Evolutionary conservation across 2,888 invertebrate genomes (phyloP).

Genomic region (Xanthia togata): DNA sequence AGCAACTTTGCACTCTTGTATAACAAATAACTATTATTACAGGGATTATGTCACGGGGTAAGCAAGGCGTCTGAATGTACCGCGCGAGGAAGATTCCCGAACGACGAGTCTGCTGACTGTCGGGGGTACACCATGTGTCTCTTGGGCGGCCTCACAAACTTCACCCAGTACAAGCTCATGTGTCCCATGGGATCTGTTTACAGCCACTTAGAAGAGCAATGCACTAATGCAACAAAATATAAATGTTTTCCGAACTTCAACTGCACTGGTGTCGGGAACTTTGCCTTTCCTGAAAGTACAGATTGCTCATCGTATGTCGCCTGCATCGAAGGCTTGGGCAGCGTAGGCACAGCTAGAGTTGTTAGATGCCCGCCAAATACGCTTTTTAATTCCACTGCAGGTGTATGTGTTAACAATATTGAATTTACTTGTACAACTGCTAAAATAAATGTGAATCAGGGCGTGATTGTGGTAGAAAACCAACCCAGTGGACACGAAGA

Average conservation of each 20-base stretch:
- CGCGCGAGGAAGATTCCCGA: conserved; percentile 80
- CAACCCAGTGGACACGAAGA: not conserved
- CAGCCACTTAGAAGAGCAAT: conserved; percentile 81
- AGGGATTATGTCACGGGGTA: conserved; percentile 76
- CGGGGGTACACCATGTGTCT: conserved; percentile 85
- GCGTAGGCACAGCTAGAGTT: conserved; percentile 77
- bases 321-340: conserved; percentile 77
- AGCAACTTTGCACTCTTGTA: no score
- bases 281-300: conserved; percentile 63
- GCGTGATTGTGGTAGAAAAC: conserved; percentile 3
- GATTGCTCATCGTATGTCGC: conserved; percentile 78
- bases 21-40: no score
- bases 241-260: conserved; percentile 76
- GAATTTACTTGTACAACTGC: conserved; percentile 68
- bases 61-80: conserved; percentile 75
- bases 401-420: conserved; percentile 74
- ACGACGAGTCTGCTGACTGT: conserved; percentile 78
- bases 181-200: conserved; percentile 82
- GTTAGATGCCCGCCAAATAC: conserved; percentile 75
- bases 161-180: conserved; percentile 78
- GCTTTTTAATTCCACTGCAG: conserved; percentile 71
- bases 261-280: conserved; percentile 76
- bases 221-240: conserved; percentile 82
- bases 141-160: conserved; percentile 71
- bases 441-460: conserved; percentile 19